Percentiles rank a stretch among this genome's conserved stretches.
Evolutionary conservation across 2,113 vertebrate species (phyloP).

Genomic region (Chionis minor): DNA sequence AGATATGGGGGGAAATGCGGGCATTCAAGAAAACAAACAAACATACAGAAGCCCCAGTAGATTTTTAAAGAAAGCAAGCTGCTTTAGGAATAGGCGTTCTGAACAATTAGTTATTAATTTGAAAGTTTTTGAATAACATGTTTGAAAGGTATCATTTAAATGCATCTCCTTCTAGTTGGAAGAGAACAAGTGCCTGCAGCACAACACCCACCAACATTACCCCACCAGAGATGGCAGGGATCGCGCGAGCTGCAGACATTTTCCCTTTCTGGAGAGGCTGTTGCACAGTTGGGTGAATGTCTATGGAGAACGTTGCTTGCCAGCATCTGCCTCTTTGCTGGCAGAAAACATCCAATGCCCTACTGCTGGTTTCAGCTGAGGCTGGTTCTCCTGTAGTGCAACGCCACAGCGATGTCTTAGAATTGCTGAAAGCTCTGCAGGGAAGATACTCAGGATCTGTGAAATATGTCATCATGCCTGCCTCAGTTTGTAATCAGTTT

Average conservation of each 20-base stretch:
- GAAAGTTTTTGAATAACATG: not conserved
- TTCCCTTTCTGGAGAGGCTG: not conserved
- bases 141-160: not conserved
- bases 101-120: not conserved
- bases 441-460: not conserved
- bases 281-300: not conserved
- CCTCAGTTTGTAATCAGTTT: not conserved
- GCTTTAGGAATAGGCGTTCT: not conserved
- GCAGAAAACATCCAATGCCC: not conserved
- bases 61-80: not conserved
- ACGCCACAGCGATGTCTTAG: not conserved
- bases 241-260: not conserved
- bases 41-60: not conserved
- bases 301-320: not conserved
- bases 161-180: not conserved
- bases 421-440: not conserved
- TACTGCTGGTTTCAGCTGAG: not conserved
- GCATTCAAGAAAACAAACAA: not conserved
- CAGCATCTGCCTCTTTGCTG: not conserved
- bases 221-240: not conserved
- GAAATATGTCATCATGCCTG: not conserved
- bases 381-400: not conserved
- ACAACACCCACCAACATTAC: not conserved
- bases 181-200: not conserved
- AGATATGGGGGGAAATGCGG: fast-evolving